phyloP scores from a whole-genome alignment of 2,888 invertebrate genomes.

The Carabus problematicus region DNA sequence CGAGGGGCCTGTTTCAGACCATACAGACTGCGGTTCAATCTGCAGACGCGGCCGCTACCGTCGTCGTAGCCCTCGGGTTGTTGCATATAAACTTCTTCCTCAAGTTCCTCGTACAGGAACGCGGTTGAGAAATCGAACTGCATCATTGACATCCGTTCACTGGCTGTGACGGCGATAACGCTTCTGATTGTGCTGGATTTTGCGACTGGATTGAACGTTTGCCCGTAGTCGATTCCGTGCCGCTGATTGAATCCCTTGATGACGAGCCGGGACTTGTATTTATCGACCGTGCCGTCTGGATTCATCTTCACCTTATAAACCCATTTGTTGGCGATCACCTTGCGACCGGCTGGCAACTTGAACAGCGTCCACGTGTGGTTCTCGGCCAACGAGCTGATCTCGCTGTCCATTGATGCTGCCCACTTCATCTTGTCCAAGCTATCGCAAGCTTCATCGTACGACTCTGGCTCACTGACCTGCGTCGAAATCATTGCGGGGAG shows the following conservation, averaged over 20 bases:
- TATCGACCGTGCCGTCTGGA: conserved; percentile 41
- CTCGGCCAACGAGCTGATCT: conserved; percentile 45
- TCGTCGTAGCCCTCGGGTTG: conserved; percentile 52
- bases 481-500: neutral
- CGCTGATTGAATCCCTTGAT: conserved; percentile 41
- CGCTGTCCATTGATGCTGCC: conserved; percentile 45
- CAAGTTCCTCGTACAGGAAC: conserved; percentile 49
- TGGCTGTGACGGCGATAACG: conserved; percentile 44
- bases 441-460: conserved; percentile 35
- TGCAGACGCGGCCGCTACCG: conserved; percentile 50
- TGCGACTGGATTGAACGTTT: conserved; percentile 48
- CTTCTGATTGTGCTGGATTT: conserved; percentile 33
- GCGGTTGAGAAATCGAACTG: conserved; percentile 29
- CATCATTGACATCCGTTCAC: conserved; percentile 42
- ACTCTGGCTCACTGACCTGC: conserved; percentile 31
- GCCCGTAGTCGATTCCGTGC: conserved; percentile 44
- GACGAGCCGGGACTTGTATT: conserved; percentile 48
- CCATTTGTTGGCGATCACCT: conserved; percentile 48
- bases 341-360: conserved; percentile 39
- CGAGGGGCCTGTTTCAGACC: no score
- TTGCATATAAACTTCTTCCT: conserved; percentile 51
- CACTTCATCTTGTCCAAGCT: conserved; percentile 34
- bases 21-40: conserved; percentile 52
- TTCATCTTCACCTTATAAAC: conserved; percentile 46
- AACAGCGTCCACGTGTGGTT: conserved; percentile 48